Evolutionary conservation across 2,888 invertebrate genomes (phyloP).

Genomic region (Cephus spinipes): DNA sequence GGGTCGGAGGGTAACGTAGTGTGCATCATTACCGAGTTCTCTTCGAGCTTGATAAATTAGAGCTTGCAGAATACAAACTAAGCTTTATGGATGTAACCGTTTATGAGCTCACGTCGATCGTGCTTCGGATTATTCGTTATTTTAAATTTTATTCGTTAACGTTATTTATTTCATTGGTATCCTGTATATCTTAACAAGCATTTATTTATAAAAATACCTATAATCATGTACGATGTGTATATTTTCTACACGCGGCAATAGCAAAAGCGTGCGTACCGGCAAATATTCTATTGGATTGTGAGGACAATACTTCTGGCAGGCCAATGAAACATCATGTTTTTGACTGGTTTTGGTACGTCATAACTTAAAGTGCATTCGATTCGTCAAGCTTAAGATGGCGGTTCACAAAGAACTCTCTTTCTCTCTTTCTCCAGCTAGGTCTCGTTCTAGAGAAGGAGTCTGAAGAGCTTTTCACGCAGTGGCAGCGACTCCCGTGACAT

Average conservation of each 20-base stretch:
- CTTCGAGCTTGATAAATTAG: background rate
- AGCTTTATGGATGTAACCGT: background rate
- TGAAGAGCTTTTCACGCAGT: background rate
- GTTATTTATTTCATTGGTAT: background rate
- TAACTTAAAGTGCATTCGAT: background rate
- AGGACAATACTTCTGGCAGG: background rate
- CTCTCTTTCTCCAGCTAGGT: background rate
- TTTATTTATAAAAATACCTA: background rate
- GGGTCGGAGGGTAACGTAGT: background rate
- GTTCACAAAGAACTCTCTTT: background rate
- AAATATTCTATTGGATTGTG: background rate
- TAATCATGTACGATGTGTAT: background rate
- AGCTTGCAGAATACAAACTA: background rate
- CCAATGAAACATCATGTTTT: background rate
- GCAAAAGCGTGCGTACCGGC: background rate
- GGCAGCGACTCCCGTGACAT: constrained; percentile 16
- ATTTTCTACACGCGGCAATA: background rate
- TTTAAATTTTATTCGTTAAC: background rate
- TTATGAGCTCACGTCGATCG: background rate
- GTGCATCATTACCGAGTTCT: background rate
- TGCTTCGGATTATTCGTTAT: background rate
- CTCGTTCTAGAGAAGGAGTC: background rate
- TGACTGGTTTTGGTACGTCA: background rate
- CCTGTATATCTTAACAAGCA: background rate
- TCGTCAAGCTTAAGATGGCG: background rate